Base-by-base conservation (phyloP, 2,113 vertebrate genomes). In the Eptesicus fuscus region DNA sequence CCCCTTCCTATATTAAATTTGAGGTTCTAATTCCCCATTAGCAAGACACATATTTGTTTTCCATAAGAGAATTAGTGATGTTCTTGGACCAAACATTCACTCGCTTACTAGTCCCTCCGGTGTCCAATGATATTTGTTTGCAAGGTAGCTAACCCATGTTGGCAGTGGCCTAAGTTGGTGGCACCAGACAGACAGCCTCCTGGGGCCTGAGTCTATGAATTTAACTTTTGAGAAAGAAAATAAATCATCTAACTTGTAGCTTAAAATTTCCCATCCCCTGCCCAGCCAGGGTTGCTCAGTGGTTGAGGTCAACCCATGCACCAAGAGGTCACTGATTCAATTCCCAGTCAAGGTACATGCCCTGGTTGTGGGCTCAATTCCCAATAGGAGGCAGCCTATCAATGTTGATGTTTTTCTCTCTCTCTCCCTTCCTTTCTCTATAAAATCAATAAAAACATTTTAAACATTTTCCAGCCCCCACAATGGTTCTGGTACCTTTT, bases 211-310 rank as follows among this genome's bases (percentile, higher is more conserved):
- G 14, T 92, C 47, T 88, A 11, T 85, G 40, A 80, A 56, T 40
- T 93, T 88, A 85, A 70, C 40, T 83, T 93, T 93, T 87, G 70
- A 90, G 76, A 74, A 79, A 71, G 51, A 44, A 87, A 53, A 78
- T 37, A 17, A 69, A 76, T 63, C 1, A 1, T 80, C 49, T 59
- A 61, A 87, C 14, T 40, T 65, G 53, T 92, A 90, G 10, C 74
- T 80, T 96, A 49, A 47, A 76, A 63, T 65, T 78, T 93, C 17
- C 56, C 56, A 25, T 28, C 23, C 23, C 9, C 22, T 59, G 23
- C 23, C 56, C 56, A 59, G 56, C 56, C 56, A 10, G 56, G 56
- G 56, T 59, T 59, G 56, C 56, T 11, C 23, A 59, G 56, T 59
- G 56, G 56, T 59, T 59, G 56, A 59, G 56, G 56, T 59, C 9